Conservation (phyloP, 1,140 invertebrate species). For the Temnothorax longispinosus region DNA sequence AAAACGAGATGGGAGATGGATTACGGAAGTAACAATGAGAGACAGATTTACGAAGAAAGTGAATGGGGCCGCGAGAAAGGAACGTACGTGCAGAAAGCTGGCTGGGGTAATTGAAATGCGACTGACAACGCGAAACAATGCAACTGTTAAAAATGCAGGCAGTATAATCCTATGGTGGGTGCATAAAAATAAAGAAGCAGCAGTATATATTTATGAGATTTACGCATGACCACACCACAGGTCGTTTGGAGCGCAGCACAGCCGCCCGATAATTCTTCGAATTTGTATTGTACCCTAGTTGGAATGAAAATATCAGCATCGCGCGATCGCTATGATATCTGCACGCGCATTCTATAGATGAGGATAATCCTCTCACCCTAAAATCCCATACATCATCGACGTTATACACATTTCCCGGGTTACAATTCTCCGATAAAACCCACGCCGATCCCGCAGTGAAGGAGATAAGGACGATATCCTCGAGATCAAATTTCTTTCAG, state of each 20-base stretch:
- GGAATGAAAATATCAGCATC: background rate
- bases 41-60: constrained; percentile 26
- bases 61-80: background rate
- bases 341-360: background rate
- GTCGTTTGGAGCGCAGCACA: background rate
- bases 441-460: background rate
- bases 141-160: background rate
- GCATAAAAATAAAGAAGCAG: background rate
- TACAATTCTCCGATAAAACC: constrained; percentile 43
- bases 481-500: constrained; percentile 52
- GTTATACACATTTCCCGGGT: constrained; percentile 12
- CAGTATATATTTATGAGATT: background rate
- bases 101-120: background rate
- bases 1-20: background rate
- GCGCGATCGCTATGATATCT: background rate
- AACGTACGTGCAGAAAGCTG: background rate
- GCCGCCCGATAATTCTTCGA: background rate
- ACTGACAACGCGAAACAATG: background rate
- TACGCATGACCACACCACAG: background rate
- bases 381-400: constrained; percentile 41
- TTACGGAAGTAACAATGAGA: constrained; percentile 31
- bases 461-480: constrained; percentile 46
- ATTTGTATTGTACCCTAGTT: background rate
- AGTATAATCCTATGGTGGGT: background rate
- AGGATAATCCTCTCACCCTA: constrained; percentile 21